Percentiles rank a stretch among this genome's conserved stretches.
These are phyloP conservation scores for Microcebus tavaratra DNA, from an alignment of 2,113 vertebrate genomes.

Conservation along the genomic window DNA sequence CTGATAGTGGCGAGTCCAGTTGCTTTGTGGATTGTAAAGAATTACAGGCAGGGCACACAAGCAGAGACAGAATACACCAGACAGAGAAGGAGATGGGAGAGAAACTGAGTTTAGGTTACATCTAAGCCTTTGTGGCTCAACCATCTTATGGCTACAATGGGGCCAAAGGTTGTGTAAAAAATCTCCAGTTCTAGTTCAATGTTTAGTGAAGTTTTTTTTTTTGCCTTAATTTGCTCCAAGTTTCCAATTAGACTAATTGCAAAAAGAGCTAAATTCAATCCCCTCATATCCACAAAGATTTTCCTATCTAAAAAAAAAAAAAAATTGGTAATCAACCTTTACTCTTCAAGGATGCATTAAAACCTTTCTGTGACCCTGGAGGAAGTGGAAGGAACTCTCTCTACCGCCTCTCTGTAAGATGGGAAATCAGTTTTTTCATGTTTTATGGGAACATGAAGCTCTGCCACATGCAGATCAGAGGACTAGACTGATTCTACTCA, in stretches of 20 bases:
- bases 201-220: background rate
- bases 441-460: background rate
- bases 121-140: background rate
- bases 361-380: background rate
- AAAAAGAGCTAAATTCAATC: background rate
- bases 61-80: background rate
- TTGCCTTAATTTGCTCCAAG: background rate
- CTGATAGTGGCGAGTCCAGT: background rate
- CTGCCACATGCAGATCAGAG: background rate
- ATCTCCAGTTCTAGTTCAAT: background rate
- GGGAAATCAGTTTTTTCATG: slow-evolving; percentile 36
- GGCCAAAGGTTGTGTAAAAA: background rate
- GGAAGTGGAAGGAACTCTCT: background rate
- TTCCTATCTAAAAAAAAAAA: background rate
- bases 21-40: background rate
- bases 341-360: background rate
- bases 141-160: background rate
- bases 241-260: slow-evolving; percentile 9
- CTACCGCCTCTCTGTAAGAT: background rate
- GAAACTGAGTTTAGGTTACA: background rate
- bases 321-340: background rate
- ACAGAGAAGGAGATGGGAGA: background rate
- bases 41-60: background rate
- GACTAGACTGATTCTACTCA: background rate
- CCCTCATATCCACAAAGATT: background rate